Evolutionary conservation across 2,888 invertebrate species (phyloP), one percentile per base, ranked within the genome.

Genomic region (Coelopa pilipes): DNA sequence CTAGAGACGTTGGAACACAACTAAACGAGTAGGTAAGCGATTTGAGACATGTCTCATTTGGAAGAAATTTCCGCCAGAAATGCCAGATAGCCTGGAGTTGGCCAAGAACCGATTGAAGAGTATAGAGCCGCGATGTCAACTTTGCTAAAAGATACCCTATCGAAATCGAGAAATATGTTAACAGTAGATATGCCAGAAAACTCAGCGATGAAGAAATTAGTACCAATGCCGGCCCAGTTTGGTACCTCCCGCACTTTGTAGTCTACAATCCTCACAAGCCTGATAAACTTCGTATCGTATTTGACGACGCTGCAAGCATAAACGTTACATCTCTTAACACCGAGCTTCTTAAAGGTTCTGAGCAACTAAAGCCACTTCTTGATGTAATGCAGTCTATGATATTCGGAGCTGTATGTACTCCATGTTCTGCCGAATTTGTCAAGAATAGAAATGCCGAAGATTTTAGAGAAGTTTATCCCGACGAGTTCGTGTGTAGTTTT

Each of bases 181-280:
- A 75, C 15, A 77, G 80, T 62, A 77, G 76, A 50, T 79, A 81
- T 53, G 78, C 60, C 4, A 19, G 65, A 65, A n/a, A 46, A 47
- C 69, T 69, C 15, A n/a, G 12, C 11, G 59, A 69, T 9, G 57
- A 69, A 15, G 69, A 69, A 4, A 17, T 69, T 3, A 11, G 19
- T 1, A 55, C 45, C 15, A 59, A 9, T 9, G 17, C 7, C 13
- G n/a, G 0, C n/a, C 72, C 69, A 21, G 57, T 69, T 12, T 82
- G 82, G 82, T 82, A 81, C 69, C 65, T 82, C 17, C 81, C 82
- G 9, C 80, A 82, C 66, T 82, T 83, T 76, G 77, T 76, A n/a
- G 81, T 82, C 9, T 67, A 62, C 13, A 82, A 79, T 53, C 76
- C 79, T 0, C 80, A 82, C 24, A 82, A 83, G 63, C 79, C 78